Percentiles rank a stretch among this genome's conserved stretches.
phyloP scores from a whole-genome alignment of 2,888 invertebrate genomes.

The Petrolisthes cinctipes region DNA sequence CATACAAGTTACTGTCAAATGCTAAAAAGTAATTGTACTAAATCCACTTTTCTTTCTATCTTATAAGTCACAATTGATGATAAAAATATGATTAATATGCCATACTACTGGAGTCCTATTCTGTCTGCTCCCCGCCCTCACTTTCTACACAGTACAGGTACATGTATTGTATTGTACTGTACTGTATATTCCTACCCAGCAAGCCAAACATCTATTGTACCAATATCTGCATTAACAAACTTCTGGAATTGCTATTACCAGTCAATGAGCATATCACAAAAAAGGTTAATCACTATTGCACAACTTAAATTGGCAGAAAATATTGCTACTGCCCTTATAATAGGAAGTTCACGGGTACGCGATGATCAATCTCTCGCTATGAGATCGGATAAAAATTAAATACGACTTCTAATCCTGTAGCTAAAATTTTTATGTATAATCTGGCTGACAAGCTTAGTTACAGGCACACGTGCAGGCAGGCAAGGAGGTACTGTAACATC shows the following conservation, averaged over 20 bases:
- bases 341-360: neutral
- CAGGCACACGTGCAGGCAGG: conserved; percentile 10
- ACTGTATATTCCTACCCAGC: too few species aligned
- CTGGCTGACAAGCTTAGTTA: conserved; percentile 10
- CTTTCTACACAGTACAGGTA: too few species aligned
- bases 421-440: neutral
- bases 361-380: neutral
- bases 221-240: too few species aligned
- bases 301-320: conserved; percentile 1
- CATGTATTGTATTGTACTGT: too few species aligned
- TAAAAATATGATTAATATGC: too few species aligned
- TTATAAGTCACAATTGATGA: neutral
- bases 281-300: conserved; percentile 2
- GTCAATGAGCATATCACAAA: neutral
- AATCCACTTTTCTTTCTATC: neutral
- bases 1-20: neutral
- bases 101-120: too few species aligned
- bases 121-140: too few species aligned
- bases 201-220: too few species aligned
- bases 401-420: neutral
- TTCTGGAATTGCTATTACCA: neutral
- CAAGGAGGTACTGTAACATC: conserved; percentile 14
- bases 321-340: neutral
- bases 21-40: neutral
- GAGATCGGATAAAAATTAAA: neutral